Percentiles rank a stretch among this genome's conserved stretches.
These are phyloP conservation scores for Excalfactoria chinensis DNA, from an alignment of 2,113 vertebrate genomes.

Conservation along the genomic window DNA sequence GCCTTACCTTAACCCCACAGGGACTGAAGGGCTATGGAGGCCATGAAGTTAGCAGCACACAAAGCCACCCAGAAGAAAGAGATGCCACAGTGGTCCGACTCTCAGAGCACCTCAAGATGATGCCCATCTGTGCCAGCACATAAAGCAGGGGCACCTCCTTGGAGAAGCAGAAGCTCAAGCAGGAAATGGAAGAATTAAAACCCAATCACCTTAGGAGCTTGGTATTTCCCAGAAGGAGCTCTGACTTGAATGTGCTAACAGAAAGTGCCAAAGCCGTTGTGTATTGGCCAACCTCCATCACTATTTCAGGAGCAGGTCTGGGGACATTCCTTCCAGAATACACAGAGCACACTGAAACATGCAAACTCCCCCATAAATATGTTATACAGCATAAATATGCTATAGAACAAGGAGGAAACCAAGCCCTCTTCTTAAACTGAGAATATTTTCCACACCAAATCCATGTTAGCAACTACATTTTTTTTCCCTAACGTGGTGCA, in stretches of 20 bases:
- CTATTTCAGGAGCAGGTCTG: conserved; percentile 27
- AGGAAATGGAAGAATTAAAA: background rate
- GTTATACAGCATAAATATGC: background rate
- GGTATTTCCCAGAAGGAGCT: background rate
- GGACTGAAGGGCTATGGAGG: background rate
- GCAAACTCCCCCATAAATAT: conserved; percentile 38
- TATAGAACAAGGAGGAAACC: background rate
- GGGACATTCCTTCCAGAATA: conserved; percentile 26
- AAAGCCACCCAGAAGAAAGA: background rate
- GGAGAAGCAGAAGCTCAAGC: background rate
- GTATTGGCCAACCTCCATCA: conserved; percentile 9
- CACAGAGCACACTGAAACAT: background rate
- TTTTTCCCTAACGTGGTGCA: background rate
- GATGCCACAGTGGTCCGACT: background rate
- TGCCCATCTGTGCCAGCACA: background rate
- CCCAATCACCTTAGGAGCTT: background rate
- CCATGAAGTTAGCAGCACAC: background rate
- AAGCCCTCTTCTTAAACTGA: background rate
- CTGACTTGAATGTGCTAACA: background rate
- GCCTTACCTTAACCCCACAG: background rate
- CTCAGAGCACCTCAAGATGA: background rate
- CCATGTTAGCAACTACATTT: conserved; percentile 11
- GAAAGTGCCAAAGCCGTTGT: background rate
- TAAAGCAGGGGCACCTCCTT: background rate
- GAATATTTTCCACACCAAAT: conserved; percentile 34